phyloP scores from a whole-genome alignment of 1,140 invertebrate species.

The Drosophila neocordata region DNA sequence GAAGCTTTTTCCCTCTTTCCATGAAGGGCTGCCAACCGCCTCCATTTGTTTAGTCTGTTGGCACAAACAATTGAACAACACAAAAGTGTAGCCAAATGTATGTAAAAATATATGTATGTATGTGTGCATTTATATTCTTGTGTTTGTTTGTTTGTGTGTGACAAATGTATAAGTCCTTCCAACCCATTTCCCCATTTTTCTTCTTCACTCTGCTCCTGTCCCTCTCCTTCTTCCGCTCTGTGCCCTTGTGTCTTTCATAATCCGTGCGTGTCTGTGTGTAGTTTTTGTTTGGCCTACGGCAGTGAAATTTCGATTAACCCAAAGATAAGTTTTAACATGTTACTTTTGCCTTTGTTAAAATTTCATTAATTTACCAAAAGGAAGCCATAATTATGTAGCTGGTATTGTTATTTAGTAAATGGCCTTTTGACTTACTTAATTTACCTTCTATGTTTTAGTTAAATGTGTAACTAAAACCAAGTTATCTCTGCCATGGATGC shows the following conservation, averaged over 20 bases:
- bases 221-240: neutral
- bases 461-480: neutral
- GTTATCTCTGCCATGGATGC: neutral
- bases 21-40: slow-evolving; percentile 23
- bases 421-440: slow-evolving; percentile 39
- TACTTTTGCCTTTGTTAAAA: slow-evolving; percentile 61
- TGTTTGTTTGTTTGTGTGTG: slow-evolving; percentile 37
- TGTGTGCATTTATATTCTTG: slow-evolving; percentile 1
- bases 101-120: neutral
- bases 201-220: neutral
- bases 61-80: slow-evolving; percentile 53
- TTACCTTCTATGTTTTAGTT: slow-evolving; percentile 47
- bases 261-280: slow-evolving; percentile 51
- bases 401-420: slow-evolving; percentile 23
- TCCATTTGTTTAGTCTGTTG: slow-evolving; percentile 49
- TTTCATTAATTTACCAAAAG: slow-evolving; percentile 51
- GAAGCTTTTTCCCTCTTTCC: slow-evolving; percentile 39
- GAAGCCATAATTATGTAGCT: slow-evolving; percentile 50
- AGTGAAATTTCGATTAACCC: slow-evolving; percentile 57
- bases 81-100: slow-evolving; percentile 21
- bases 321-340: slow-evolving; percentile 44
- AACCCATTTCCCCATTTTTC: slow-evolving; percentile 2
- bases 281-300: slow-evolving; percentile 45
- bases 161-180: slow-evolving; percentile 58
- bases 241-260: neutral